A percentile compares a stretch with the other conserved stretches of the same genome.
Evolutionary conservation across 2,113 vertebrate genomes (phyloP).

Genomic region (Brienomyrus brachyistius): DNA sequence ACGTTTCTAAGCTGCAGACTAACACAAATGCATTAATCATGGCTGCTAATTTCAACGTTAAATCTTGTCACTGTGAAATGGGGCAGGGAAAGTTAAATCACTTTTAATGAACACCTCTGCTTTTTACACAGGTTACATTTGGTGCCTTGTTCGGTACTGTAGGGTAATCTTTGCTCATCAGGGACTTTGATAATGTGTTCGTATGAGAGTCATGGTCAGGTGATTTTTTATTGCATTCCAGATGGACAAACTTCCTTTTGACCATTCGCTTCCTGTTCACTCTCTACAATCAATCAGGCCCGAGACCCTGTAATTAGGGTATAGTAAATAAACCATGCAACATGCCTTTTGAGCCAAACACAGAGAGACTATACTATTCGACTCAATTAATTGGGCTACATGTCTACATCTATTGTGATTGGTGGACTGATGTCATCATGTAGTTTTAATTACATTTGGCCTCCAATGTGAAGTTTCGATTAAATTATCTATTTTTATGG

Average conservation of each 20-base stretch:
- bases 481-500: slow-evolving; percentile 2
- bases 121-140: background rate
- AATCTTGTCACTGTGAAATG: background rate
- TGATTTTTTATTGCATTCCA: background rate
- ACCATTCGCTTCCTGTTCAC: background rate
- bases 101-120: background rate
- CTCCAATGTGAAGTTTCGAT: background rate
- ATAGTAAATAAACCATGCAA: background rate
- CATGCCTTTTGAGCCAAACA: background rate
- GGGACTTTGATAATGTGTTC: background rate
- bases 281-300: background rate
- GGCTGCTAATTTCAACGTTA: background rate
- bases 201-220: background rate
- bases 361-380: background rate
- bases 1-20: background rate
- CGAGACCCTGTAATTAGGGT: background rate
- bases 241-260: background rate
- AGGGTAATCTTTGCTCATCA: background rate
- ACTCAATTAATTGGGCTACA: background rate
- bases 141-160: background rate
- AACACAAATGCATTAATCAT: background rate
- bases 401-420: background rate
- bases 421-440: background rate
- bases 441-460: slow-evolving; percentile 1
- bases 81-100: background rate